A percentile compares a stretch with the other conserved stretches of the same genome.
Conservation (phyloP, 2,113 vertebrate species). For the Helogale parvula region DNA sequence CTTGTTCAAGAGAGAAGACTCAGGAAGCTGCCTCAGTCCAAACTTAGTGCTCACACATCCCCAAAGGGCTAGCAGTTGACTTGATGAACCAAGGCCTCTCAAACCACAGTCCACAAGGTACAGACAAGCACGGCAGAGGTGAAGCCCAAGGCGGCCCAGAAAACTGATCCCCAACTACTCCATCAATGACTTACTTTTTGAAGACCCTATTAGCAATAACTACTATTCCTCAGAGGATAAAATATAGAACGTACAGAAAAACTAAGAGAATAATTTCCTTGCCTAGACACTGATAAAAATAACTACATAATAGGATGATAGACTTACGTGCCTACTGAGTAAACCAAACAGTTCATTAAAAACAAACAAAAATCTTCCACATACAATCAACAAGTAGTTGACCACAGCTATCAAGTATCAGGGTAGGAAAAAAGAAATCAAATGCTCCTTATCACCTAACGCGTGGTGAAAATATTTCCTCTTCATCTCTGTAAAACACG, state of each 20-base stretch:
- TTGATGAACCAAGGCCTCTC: not conserved
- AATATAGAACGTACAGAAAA: not conserved
- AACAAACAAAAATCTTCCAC: not conserved
- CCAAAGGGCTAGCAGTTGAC: not conserved
- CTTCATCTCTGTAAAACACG: not conserved
- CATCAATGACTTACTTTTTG: not conserved
- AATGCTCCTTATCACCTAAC: not conserved
- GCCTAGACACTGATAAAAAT: not conserved
- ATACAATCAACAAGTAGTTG: not conserved
- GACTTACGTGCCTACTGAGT: not conserved
- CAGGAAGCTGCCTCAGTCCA: not conserved
- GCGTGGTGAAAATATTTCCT: not conserved
- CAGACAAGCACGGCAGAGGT: not conserved
- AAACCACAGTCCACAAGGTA: not conserved
- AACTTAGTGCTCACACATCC: not conserved
- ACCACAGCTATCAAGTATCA: not conserved
- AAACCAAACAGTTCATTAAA: not conserved
- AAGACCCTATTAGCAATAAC: not conserved
- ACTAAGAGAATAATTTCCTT: not conserved
- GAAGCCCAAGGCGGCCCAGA: not conserved
- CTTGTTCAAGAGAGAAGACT: not conserved
- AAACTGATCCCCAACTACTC: not conserved
- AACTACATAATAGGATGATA: not conserved
- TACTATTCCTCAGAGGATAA: not conserved
- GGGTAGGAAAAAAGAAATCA: not conserved